Conservation (phyloP, 2,888 invertebrate genomes). For the Acleris holmiana region DNA sequence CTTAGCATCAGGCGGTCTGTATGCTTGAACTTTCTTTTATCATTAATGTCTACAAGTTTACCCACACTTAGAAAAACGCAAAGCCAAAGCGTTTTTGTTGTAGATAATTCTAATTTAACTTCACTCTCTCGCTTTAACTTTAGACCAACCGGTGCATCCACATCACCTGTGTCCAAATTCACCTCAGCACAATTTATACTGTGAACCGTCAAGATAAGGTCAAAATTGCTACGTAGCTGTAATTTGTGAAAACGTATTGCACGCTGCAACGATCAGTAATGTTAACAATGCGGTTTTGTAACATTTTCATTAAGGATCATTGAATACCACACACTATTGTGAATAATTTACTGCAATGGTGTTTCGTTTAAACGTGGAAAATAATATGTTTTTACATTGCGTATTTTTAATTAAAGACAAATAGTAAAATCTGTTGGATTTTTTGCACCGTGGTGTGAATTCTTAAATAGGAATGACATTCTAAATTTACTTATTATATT, state of each 20-base stretch:
- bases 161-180: conserved; percentile 16
- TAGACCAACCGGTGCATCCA: conserved; percentile 37
- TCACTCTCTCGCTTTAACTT: conserved; percentile 40
- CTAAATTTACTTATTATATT: no score
- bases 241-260: conserved; percentile 18
- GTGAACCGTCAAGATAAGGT: background rate
- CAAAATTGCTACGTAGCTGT: background rate
- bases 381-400: background rate
- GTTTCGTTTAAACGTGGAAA: background rate
- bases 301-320: conserved; percentile 30
- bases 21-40: no score
- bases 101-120: background rate
- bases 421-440: no score
- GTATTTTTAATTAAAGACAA: no score
- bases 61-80: no score
- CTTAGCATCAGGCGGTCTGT: no score
- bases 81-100: no score
- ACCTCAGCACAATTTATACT: conserved; percentile 6
- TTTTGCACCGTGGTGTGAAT: no score
- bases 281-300: conserved; percentile 34
- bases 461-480: no score
- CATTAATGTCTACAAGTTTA: no score
- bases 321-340: conserved; percentile 10
- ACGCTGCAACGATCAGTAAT: conserved; percentile 23
- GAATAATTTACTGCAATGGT: conserved; percentile 15